Percentiles rank a stretch among this genome's conserved stretches.
These are phyloP conservation scores for Acrobasis consociella DNA, from an alignment of 2,888 invertebrate genomes.

Conservation along the genomic window DNA sequence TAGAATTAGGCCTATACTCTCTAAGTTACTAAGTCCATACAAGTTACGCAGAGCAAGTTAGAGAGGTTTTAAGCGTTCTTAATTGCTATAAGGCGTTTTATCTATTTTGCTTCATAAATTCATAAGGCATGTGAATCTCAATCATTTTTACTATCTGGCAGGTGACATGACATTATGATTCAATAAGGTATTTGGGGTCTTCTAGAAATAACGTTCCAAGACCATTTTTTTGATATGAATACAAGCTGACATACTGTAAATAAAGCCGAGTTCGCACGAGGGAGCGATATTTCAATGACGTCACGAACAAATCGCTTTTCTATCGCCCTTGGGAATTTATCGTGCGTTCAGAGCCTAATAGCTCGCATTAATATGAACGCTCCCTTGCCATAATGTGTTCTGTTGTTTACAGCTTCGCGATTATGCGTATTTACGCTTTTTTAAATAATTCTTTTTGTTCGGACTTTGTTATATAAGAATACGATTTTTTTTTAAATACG, in stretches of 20 bases:
- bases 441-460: neutral
- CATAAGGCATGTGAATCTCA: too few relatives aligned
- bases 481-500: too few relatives aligned
- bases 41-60: too few relatives aligned
- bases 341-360: constrained; percentile 60
- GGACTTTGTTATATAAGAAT: neutral
- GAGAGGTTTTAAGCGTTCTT: neutral
- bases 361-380: constrained; percentile 64
- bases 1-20: too few relatives aligned
- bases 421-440: neutral
- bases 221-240: too few relatives aligned
- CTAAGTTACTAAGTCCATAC: too few relatives aligned
- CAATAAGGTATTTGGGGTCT: too few relatives aligned
- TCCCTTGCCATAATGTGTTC: constrained; percentile 33
- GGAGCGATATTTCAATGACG: constrained; percentile 36
- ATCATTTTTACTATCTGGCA: too few relatives aligned
- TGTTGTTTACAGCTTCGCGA: constrained; percentile 35
- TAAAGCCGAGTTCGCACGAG: constrained; percentile 38
- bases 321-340: constrained; percentile 61
- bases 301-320: constrained; percentile 55
- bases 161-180: too few relatives aligned
- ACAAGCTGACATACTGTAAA: constrained; percentile 11
- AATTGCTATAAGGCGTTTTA: too few relatives aligned
- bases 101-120: too few relatives aligned
- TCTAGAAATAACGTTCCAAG: too few relatives aligned